Evolutionary conservation across 2,888 invertebrate genomes (phyloP), one percentile per base, ranked within the genome.

Genomic region (Eilema caniola): DNA sequence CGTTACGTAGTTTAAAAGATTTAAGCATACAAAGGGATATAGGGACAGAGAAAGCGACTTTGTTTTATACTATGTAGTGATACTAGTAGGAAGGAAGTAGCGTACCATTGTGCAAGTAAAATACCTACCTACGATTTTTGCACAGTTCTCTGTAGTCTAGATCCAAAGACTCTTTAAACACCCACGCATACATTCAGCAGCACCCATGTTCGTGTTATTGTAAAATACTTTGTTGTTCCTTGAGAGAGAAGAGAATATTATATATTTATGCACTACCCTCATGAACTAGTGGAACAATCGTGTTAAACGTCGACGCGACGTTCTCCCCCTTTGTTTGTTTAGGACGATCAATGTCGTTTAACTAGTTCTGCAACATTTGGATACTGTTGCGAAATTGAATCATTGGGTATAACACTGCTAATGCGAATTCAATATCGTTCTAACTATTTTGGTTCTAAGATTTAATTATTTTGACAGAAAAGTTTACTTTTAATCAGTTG

Each of bases 291-390:
- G 74, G 68, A 68, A 63, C 61, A 33, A 66, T 63, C 67, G 67
- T 63, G 66, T 69, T 72, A 62, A 69, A 62, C 14, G 67, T 60
- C 57, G 69, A 64, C 71, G 72, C 57, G 67, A 63, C 71, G 72
- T 77, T 74, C 76, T 75, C 74, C 31, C 71, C 67, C 71, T 61
- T 68, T 89, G 86, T 89, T 89, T 90, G 84, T 84, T 87, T 87
- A 88, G 88, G 88, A 82, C 85, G 80, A 87, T 88, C 85, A 85
- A 86, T 84, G 78, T 83, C 81, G 79, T 83, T 84, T 80, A 78
- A 84, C 73, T 76, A 76, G 74, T 78, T 82, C 77, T 76, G 76
- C 68, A 81, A 83, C 77, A 78, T 81, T 83, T 78, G 78, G 76
- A 76, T 79, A 81, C 75, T 73, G 80, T 76, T 74, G 71, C 75